Conservation (phyloP, 2,797 vertebrate species). For the Spizella passerina region DNA sequence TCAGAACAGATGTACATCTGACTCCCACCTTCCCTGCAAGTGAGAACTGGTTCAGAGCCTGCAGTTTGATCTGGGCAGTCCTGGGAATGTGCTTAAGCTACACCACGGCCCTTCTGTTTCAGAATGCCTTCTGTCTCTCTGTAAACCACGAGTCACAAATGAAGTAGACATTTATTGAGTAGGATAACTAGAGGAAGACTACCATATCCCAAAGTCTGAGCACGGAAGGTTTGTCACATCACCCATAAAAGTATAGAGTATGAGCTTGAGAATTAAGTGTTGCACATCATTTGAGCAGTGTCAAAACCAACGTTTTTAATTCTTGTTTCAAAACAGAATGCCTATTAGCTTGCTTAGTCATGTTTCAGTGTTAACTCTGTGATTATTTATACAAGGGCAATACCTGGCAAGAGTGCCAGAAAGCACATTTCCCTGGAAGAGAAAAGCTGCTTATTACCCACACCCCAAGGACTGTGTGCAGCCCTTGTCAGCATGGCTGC, state of each 20-base stretch:
- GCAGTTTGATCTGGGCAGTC: neutral
- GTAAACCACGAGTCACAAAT: neutral
- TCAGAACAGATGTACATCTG: neutral
- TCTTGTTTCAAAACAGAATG: neutral
- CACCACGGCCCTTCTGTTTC: neutral
- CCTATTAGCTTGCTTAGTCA: neutral
- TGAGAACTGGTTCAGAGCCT: neutral
- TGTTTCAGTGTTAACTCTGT: neutral
- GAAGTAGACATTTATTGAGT: neutral
- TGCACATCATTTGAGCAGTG: neutral
- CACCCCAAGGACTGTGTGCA: neutral
- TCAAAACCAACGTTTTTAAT: neutral
- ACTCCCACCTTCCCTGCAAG: rapidly evolving
- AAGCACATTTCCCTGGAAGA: neutral
- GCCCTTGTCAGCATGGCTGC: neutral
- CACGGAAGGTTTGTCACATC: neutral
- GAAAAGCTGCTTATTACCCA: neutral
- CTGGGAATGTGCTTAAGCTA: neutral
- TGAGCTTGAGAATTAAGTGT: neutral
- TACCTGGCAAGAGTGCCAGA: neutral
- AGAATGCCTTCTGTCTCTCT: neutral
- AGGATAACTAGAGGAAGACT: neutral
- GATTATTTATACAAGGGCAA: neutral
- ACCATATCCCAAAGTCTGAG: neutral
- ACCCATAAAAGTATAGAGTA: neutral